These are phyloP conservation scores for Recurvirostra avosetta DNA, from an alignment of 2,113 vertebrate species.

Conservation along the genomic window DNA sequence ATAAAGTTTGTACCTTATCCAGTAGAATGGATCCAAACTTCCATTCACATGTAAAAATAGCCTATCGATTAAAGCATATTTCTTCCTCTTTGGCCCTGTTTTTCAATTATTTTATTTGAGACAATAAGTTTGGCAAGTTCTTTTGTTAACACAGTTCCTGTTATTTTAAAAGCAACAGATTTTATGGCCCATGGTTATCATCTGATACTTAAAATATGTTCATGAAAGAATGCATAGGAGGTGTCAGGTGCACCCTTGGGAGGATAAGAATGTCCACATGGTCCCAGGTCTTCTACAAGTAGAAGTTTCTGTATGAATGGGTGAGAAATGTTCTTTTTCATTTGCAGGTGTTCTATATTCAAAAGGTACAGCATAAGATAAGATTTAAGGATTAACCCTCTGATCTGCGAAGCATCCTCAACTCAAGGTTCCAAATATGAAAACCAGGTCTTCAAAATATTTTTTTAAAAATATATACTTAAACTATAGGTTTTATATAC, in stretches of 20 bases:
- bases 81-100: conserved; percentile 53
- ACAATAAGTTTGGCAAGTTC: conserved; percentile 52
- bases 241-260: neutral
- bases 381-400: neutral
- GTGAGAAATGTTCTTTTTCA: neutral
- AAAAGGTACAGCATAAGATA: neutral
- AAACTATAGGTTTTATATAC: neutral
- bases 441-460: neutral
- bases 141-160: conserved; percentile 64
- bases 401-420: neutral
- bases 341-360: neutral
- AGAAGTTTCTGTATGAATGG: neutral
- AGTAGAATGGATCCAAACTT: conserved; percentile 57
- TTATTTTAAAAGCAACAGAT: conserved; percentile 47
- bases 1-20: neutral
- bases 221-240: conserved; percentile 36
- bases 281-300: neutral
- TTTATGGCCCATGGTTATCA: neutral
- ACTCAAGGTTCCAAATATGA: neutral
- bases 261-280: neutral
- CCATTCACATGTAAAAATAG: conserved; percentile 74
- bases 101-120: conserved; percentile 54
- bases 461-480: neutral
- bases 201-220: conserved; percentile 22
- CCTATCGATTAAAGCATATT: conserved; percentile 71